Evolutionary conservation across 2,797 vertebrate genomes (phyloP).

Genomic region (Avahi laniger): DNA sequence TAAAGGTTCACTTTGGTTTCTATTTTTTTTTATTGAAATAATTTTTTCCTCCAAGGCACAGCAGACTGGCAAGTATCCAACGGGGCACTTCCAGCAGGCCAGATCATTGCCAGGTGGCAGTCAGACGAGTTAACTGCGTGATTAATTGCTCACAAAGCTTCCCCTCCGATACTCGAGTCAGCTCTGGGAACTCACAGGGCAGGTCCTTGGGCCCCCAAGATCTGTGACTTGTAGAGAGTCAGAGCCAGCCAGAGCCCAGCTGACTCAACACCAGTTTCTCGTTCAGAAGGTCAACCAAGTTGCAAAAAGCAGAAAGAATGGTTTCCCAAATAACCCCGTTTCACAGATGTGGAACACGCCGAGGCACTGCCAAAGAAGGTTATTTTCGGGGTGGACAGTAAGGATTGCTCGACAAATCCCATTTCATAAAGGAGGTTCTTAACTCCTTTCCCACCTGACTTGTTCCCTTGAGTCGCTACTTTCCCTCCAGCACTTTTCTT

Average conservation of each 20-base stretch:
- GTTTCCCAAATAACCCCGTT: background rate
- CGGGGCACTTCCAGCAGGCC: background rate
- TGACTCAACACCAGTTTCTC: background rate
- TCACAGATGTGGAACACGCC: background rate
- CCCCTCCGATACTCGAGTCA: background rate
- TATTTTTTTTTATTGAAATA: background rate
- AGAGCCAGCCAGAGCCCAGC: background rate
- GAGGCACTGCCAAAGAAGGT: background rate
- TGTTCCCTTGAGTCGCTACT: accelerated
- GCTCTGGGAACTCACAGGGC: no score
- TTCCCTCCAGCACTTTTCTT: background rate
- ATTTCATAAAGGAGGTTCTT: background rate
- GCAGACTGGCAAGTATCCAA: background rate
- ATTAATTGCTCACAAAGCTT: background rate
- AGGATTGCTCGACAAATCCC: background rate
- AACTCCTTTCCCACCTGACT: background rate
- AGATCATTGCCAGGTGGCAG: background rate
- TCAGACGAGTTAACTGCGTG: background rate
- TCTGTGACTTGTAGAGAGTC: background rate
- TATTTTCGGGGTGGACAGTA: background rate
- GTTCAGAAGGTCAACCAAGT: background rate
- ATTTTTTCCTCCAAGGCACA: background rate
- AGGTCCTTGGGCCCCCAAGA: accelerated
- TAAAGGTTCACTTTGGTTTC: background rate
- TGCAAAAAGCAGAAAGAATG: background rate